Conservation (phyloP, 2,888 invertebrate species). For the Morinoia aosen region DNA sequence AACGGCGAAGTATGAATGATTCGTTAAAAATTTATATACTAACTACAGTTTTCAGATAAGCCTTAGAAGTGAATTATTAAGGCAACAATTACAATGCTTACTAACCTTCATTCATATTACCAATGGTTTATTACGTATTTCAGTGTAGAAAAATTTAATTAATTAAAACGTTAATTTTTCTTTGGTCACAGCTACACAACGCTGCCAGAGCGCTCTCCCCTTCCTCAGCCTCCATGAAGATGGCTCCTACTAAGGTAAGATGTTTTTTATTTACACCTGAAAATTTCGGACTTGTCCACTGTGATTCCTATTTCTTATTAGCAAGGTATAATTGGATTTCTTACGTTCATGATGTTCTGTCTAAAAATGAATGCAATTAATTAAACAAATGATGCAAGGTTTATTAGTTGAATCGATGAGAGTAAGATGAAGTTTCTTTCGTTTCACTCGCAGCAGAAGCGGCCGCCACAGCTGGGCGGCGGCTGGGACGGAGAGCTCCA, state of each 20-base stretch:
- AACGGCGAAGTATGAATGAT: background rate
- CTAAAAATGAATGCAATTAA: too few relatives aligned
- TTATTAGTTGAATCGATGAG: too few relatives aligned
- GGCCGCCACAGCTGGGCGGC: background rate
- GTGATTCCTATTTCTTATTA: too few relatives aligned
- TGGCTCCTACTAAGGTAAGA: background rate
- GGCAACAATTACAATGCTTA: background rate
- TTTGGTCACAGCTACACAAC: background rate
- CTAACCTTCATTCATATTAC: background rate
- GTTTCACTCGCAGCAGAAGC: background rate
- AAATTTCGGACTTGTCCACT: background rate
- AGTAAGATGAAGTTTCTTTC: too few relatives aligned
- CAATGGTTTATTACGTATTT: background rate
- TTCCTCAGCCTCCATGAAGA: constrained; percentile 4
- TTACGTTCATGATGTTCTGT: too few relatives aligned
- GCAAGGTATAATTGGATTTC: too few relatives aligned
- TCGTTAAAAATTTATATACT: background rate
- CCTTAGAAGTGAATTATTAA: background rate
- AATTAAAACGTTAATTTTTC: background rate
- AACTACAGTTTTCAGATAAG: background rate
- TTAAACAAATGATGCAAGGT: too few relatives aligned
- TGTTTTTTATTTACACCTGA: background rate
- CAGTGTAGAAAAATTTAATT: too few relatives aligned
- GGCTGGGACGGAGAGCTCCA: constrained; percentile 42
- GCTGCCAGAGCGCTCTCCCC: constrained; percentile 10